Evolutionary conservation across 2,888 invertebrate genomes (phyloP).

Genomic region (Andrena camellia): DNA sequence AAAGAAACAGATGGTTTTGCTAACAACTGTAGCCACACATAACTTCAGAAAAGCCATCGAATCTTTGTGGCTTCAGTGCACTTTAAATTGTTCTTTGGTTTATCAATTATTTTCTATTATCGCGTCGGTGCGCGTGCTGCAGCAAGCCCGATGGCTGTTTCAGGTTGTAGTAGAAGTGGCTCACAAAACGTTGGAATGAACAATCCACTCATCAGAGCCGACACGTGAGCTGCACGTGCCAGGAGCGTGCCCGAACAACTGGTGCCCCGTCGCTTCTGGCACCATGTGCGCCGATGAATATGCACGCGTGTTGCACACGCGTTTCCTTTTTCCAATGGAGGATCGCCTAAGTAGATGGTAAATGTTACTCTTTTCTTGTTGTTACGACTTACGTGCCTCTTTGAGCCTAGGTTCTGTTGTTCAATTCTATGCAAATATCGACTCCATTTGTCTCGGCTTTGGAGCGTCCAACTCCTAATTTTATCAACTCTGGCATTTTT

Average conservation of each 20-base stretch:
- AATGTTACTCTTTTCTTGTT: slow-evolving; percentile 34
- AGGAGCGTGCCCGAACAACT: slow-evolving; percentile 82
- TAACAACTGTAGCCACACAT: neutral
- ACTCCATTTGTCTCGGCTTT: neutral
- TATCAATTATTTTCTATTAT: slow-evolving; percentile 65
- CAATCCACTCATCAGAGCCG: slow-evolving; percentile 82
- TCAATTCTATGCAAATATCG: neutral
- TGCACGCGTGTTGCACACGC: slow-evolving; percentile 50
- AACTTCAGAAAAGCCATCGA: neutral
- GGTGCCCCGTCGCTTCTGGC: slow-evolving; percentile 80
- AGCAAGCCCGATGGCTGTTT: slow-evolving; percentile 43
- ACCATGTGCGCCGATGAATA: slow-evolving; percentile 78
- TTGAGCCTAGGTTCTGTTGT: slow-evolving; percentile 2
- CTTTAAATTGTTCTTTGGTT: slow-evolving; percentile 13
- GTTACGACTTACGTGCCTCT: neutral
- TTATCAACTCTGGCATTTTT: too few species aligned
- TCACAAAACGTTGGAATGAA: slow-evolving; percentile 81
- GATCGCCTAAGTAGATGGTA: slow-evolving; percentile 16
- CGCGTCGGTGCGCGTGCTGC: slow-evolving; percentile 29
- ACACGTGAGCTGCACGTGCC: slow-evolving; percentile 83
- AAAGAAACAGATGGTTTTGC: neutral
- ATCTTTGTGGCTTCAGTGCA: neutral
- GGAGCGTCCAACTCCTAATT: neutral
- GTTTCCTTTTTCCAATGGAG: slow-evolving; percentile 28
- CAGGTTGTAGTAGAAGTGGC: slow-evolving; percentile 51